Evolutionary conservation across 2,888 invertebrate genomes (phyloP).

Genomic region (Cosmia trapezina): DNA sequence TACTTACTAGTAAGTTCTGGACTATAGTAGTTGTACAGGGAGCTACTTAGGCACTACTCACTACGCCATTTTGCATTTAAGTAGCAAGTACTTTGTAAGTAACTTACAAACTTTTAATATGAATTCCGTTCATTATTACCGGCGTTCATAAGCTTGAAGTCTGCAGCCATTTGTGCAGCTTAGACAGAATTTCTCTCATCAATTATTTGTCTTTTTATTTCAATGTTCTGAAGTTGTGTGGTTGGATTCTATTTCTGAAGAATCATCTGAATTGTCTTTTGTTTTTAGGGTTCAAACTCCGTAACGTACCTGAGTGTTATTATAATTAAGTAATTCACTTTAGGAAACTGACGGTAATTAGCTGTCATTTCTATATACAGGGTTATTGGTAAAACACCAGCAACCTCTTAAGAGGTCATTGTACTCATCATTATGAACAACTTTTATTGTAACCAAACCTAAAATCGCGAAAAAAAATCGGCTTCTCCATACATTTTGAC

Average conservation of each 20-base stretch:
- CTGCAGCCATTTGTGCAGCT: conserved; percentile 21
- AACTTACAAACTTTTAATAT: conserved; percentile 4
- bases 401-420: no score
- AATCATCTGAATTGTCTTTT: not conserved
- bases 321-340: no score
- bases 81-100: not conserved
- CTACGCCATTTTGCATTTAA: not conserved
- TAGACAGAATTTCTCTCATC: conserved; percentile 14
- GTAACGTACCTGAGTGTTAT: no score
- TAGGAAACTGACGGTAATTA: no score
- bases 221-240: not conserved
- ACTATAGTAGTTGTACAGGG: not conserved
- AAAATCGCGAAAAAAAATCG: no score
- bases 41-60: not conserved
- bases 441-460: no score
- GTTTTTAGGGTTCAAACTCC: not conserved
- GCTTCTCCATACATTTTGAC: no score
- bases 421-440: no score
- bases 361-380: no score
- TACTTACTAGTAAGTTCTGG: not conserved
- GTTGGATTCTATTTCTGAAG: not conserved
- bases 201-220: not conserved
- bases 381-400: no score
- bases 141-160: conserved; percentile 18
- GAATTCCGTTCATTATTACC: conserved; percentile 19